phyloP scores from a whole-genome alignment of 2,797 vertebrate genomes.

The Pantherophis alleghaniensis region DNA sequence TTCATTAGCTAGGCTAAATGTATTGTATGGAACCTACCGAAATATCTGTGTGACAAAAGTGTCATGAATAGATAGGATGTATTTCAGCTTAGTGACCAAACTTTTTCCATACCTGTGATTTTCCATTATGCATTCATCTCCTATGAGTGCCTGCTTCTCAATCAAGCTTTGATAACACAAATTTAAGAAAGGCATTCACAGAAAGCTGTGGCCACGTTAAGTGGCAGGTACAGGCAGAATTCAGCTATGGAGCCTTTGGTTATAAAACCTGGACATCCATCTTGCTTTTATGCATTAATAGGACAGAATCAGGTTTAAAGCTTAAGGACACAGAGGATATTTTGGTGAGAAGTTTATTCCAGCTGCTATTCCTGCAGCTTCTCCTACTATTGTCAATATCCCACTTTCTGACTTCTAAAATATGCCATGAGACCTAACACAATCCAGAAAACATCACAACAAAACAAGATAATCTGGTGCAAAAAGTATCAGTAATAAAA shows the following conservation, averaged over 20 bases:
- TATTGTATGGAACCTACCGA: background rate
- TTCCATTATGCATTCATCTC: background rate
- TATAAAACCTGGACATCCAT: background rate
- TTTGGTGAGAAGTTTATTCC: background rate
- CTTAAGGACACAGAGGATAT: background rate
- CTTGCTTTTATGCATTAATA: background rate
- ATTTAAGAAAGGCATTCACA: background rate
- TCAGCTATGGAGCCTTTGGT: background rate
- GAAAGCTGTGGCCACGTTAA: background rate
- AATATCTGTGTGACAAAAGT: background rate
- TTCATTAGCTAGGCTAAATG: background rate
- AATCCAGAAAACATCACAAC: background rate
- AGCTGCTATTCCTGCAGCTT: background rate
- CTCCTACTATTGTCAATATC: background rate
- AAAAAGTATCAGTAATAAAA: background rate
- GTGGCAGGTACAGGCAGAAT: background rate
- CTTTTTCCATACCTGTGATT: too few relatives aligned
- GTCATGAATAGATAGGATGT: background rate
- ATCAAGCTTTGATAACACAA: background rate
- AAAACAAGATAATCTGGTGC: background rate
- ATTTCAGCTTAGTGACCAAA: background rate
- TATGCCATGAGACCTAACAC: background rate
- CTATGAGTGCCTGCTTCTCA: background rate
- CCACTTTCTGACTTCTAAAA: background rate
- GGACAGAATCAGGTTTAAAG: background rate